Base-by-base conservation (phyloP, 2,113 vertebrate species). In the Bufo gargarizans region DNA sequence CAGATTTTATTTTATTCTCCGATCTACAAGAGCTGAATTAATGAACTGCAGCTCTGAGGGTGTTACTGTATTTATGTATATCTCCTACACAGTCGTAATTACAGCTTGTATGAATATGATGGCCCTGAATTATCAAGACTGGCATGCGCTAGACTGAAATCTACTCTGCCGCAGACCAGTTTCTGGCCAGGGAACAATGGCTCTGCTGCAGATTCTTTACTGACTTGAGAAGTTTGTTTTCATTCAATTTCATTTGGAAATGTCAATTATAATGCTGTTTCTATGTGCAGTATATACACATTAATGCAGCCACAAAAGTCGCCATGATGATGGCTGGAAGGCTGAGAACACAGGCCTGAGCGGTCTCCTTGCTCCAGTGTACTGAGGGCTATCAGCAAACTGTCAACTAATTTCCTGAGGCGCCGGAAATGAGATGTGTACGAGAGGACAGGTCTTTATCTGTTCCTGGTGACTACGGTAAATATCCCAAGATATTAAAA, bases 381-480 rank as follows among this genome's bases (percentile, higher is more conserved):
- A 20, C 61, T 22, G 49, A 58, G 47, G 13, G 90, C 92, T 94
- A 90, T 95, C 95, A 90, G 79, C 90, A 88, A 92, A 89, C 87
- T 93, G 92, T 89, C 90, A 92, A 90, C 91, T 96, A 97, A 99
- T 98, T 97, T 99, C 97, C 98, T 96, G 95, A 91, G 79, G 20
- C 89, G 90, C 93, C 97, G 98, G 98, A 99, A 98, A 99, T 99
- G 96, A 99, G 99, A 98, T 91, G 83, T 91, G 90, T n/a, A 0
- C 63, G 92, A 93, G 93, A 91, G 0, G 0, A 85, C 1, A 49
- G 87, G 91, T 89, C 90, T 67, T 88, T 89, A 92, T 91, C 90
- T 89, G 91, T 90, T 90, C 78, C 81, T 91, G 89, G 91, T 81
- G 89, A 89, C 86, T 0, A 33, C 33, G 33, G 33, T 33, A 0